Conservation (phyloP, 2,888 invertebrate species). For the Tethea ocularis region DNA sequence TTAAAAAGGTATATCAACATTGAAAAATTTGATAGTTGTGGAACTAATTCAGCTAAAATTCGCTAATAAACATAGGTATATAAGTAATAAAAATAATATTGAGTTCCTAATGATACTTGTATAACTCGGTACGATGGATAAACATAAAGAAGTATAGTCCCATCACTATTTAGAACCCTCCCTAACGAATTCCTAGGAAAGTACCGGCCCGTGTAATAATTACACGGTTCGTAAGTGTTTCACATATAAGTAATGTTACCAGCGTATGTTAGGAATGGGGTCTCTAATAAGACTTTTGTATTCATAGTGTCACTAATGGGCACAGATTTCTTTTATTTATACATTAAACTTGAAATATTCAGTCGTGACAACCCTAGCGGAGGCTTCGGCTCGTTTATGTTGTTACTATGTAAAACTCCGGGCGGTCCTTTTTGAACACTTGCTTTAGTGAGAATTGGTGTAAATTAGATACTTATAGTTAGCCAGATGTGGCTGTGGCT, state of each 20-base stretch:
- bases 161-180: constrained; percentile 8
- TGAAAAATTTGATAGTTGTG: no score
- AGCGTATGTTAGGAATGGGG: constrained; percentile 6
- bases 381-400: constrained; percentile 1
- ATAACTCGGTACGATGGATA: neutral
- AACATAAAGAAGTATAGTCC: neutral
- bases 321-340: constrained; percentile 5
- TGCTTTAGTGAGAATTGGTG: constrained; percentile 4
- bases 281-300: constrained; percentile 1
- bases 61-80: no score
- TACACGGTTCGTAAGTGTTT: constrained; percentile 10
- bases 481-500: neutral
- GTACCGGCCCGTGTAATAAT: constrained; percentile 43
- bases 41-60: no score
- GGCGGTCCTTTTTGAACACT: constrained; percentile 2
- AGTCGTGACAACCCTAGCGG: constrained; percentile 4
- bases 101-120: no score
- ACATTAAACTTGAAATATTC: neutral
- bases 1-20: no score
- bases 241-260: constrained; percentile 8
- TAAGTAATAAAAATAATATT: no score
- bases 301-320: constrained; percentile 4
- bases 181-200: constrained; percentile 32
- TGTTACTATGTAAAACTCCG: constrained; percentile 2
- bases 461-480: constrained; percentile 2